Evolutionary conservation across 2,113 vertebrate genomes (phyloP).

Genomic region (Myrmophylax atrothorax): DNA sequence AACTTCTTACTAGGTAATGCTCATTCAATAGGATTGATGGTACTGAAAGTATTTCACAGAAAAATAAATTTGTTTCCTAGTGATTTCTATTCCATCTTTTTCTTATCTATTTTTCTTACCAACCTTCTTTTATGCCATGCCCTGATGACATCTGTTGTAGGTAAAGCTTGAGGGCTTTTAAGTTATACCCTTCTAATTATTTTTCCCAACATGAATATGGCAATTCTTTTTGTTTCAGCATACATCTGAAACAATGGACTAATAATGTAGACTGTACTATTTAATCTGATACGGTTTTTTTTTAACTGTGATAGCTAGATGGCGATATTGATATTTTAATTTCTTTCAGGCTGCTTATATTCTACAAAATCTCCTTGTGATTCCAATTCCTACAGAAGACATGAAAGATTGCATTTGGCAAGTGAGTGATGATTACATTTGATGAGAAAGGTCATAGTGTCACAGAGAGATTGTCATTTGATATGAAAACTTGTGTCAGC

Average conservation of each 20-base stretch:
- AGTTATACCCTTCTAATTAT: neutral
- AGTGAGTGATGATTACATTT: conserved; percentile 75
- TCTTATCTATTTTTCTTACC: neutral
- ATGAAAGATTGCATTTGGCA: conserved; percentile 87
- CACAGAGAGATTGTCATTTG: neutral
- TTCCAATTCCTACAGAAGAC: conserved; percentile 88
- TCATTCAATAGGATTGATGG: neutral
- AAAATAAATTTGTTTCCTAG: neutral
- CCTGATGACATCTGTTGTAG: neutral
- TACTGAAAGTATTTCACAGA: neutral
- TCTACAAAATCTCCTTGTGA: conserved; percentile 94
- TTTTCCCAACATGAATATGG: neutral
- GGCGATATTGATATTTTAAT: conserved; percentile 78
- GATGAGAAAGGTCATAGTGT: neutral
- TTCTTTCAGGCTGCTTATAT: conserved; percentile 91
- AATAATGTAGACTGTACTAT: neutral
- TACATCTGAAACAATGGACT: neutral
- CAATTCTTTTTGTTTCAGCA: neutral
- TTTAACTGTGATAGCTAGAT: conserved; percentile 73
- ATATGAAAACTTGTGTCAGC: neutral
- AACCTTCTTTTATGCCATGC: neutral
- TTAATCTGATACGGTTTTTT: neutral
- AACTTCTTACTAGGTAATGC: neutral
- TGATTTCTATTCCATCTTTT: neutral
- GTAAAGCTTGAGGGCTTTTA: neutral